Conservation (phyloP, 2,888 invertebrate genomes). For the Diplolepis rosae region DNA sequence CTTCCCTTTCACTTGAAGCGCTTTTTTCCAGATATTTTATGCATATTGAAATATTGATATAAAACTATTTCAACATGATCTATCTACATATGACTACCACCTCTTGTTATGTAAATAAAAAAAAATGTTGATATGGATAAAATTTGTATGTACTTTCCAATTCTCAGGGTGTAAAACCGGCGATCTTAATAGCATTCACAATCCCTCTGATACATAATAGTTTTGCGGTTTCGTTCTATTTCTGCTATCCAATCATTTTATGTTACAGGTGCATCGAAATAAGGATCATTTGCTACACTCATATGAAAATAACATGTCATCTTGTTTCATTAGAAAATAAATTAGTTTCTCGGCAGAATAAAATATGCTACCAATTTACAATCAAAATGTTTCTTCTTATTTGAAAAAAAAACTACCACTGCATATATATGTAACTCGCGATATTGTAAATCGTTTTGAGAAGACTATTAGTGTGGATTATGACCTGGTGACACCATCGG, state of each 20-base stretch:
- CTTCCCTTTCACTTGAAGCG: conserved; percentile 5
- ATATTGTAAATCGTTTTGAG: too few species aligned
- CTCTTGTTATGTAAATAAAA: neutral
- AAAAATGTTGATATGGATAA: neutral
- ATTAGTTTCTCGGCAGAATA: conserved; percentile 14
- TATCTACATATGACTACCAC: neutral
- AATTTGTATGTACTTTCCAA: neutral
- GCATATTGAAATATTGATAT: neutral
- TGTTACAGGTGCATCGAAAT: conserved; percentile 12
- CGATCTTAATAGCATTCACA: neutral
- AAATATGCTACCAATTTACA: too few species aligned
- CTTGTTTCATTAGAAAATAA: neutral
- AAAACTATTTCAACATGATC: neutral
- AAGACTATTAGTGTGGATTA: too few species aligned
- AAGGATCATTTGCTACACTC: conserved; percentile 1
- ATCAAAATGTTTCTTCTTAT: too few species aligned
- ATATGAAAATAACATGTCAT: conserved; percentile 22
- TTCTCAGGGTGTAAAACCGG: neutral
- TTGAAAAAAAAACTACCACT: too few species aligned
- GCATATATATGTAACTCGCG: too few species aligned
- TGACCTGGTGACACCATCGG: too few species aligned
- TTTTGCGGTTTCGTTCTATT: conserved; percentile 19
- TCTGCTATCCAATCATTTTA: conserved; percentile 19
- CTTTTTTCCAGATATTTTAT: neutral
- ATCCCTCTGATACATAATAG: too few species aligned